Conservation (phyloP, 2,888 invertebrate species). For the Candidula unifasciata region DNA sequence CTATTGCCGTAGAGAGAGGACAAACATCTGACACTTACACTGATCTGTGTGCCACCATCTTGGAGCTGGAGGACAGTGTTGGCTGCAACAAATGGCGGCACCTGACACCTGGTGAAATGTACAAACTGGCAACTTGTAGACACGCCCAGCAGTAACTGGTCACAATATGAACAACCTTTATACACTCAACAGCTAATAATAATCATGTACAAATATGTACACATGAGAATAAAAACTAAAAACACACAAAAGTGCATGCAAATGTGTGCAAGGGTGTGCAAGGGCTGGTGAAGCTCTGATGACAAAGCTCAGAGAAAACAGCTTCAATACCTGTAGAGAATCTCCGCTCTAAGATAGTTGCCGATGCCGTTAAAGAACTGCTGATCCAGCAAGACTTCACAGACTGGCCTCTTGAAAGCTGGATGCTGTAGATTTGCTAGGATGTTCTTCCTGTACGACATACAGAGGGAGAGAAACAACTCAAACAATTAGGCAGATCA, state of each 20-base stretch:
- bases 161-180: too few species aligned
- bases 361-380: constrained; percentile 77
- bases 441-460: constrained; percentile 68
- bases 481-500: not conserved
- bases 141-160: too few species aligned
- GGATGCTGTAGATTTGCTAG: constrained; percentile 64
- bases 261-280: too few species aligned
- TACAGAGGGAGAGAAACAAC: not conserved
- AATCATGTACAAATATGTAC: too few species aligned
- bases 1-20: too few species aligned
- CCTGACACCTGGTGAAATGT: constrained; percentile 61
- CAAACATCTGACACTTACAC: too few species aligned
- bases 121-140: too few species aligned
- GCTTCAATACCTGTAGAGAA: constrained; percentile 70
- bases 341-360: constrained; percentile 77
- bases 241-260: too few species aligned
- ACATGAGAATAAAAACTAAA: too few species aligned
- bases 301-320: too few species aligned
- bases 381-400: constrained; percentile 76
- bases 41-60: not conserved
- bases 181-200: too few species aligned
- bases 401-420: constrained; percentile 75
- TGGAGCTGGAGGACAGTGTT: constrained; percentile 66
- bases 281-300: too few species aligned
- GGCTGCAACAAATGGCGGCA: constrained; percentile 74